These are phyloP conservation scores for Drosophila austrosaltans DNA, from an alignment of 2,888 invertebrate species.

Conservation along the genomic window DNA sequence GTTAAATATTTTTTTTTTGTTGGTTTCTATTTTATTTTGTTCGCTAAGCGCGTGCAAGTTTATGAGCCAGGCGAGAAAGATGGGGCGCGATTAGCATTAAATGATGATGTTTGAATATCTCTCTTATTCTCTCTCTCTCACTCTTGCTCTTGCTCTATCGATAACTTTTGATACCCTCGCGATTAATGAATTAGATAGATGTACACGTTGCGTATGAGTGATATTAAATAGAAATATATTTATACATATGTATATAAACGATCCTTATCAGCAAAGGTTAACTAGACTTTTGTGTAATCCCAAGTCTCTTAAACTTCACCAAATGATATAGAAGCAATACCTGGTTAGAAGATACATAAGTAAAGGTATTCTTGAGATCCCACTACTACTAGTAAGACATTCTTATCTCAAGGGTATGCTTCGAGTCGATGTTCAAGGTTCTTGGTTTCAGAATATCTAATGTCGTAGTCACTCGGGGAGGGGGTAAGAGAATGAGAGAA, in stretches of 20 bases:
- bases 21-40: conserved; percentile 17
- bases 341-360: too few species aligned
- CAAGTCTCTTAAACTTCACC: too few species aligned
- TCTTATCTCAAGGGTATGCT: not conserved
- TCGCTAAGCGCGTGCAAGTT: conserved; percentile 29
- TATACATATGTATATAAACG: too few species aligned
- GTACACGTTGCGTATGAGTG: conserved; percentile 1
- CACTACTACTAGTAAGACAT: too few species aligned
- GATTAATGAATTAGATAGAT: not conserved
- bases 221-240: not conserved
- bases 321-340: too few species aligned
- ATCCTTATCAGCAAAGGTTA: too few species aligned
- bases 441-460: not conserved
- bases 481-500: not conserved
- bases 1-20: conserved; percentile 30
- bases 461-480: not conserved
- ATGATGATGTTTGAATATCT: conserved; percentile 10
- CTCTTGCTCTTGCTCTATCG: not conserved
- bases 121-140: not conserved
- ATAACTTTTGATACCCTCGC: not conserved
- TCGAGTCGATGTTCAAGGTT: not conserved
- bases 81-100: conserved; percentile 12
- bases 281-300: too few species aligned
- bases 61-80: conserved; percentile 14
- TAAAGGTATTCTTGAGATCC: too few species aligned